Percentiles rank a stretch among this genome's conserved stretches.
These are phyloP conservation scores for Porites divaricata DNA, from an alignment of 92 coral and sea anemone genomes.

Conservation along the genomic window DNA sequence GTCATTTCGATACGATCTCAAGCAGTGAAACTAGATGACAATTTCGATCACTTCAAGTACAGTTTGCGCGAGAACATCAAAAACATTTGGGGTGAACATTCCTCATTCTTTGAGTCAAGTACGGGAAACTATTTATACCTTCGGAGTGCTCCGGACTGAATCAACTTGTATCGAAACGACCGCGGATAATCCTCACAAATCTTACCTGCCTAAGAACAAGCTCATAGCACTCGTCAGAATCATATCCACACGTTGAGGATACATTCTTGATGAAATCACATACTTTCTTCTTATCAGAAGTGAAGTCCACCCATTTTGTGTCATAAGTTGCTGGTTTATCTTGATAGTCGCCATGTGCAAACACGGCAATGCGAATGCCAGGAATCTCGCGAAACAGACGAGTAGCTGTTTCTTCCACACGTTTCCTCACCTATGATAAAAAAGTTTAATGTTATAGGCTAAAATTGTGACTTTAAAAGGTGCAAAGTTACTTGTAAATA, in stretches of 20 bases:
- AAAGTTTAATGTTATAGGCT: too few species aligned
- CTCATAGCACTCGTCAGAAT: slow-evolving; percentile 95
- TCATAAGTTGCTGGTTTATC: slow-evolving; percentile 83
- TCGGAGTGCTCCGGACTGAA: too few species aligned
- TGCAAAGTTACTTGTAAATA: too few species aligned
- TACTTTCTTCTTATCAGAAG: slow-evolving; percentile 80
- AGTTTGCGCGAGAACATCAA: too few species aligned
- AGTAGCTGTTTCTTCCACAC: slow-evolving; percentile 81
- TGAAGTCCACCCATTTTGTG: slow-evolving; percentile 95
- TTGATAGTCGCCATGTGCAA: slow-evolving; percentile 96
- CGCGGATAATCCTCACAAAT: background rate
- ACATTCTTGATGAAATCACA: slow-evolving; percentile 86
- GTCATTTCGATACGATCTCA: too few species aligned
- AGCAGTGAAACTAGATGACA: too few species aligned
- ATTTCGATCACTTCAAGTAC: too few species aligned
- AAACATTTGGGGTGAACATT: too few species aligned
- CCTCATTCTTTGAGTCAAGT: too few species aligned
- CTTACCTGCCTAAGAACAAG: slow-evolving; percentile 93
- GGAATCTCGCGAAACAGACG: slow-evolving; percentile 85
- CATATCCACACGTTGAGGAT: slow-evolving; percentile 89
- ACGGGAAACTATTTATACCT: too few species aligned
- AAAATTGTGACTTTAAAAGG: too few species aligned
- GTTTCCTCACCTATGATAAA: slow-evolving; percentile 74
- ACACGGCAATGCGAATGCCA: slow-evolving; percentile 88
- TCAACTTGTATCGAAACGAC: too few species aligned